Conservation (phyloP, 2,113 vertebrate genomes). For the Bostrychus sinensis region DNA sequence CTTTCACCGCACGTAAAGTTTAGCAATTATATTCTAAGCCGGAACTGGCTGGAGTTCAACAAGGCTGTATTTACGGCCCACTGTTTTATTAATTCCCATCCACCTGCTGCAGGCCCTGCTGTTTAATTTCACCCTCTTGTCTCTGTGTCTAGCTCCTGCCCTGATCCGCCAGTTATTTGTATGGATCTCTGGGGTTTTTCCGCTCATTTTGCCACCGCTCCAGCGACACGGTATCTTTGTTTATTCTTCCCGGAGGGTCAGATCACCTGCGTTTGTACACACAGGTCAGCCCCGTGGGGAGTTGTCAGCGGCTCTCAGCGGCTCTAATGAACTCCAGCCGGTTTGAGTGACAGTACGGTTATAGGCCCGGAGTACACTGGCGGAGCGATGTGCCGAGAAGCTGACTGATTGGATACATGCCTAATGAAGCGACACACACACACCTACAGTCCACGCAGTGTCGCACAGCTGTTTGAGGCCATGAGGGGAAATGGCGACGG, state of each 20-base stretch:
- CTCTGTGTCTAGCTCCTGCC: constrained; percentile 12
- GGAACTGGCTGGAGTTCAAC: constrained; percentile 13
- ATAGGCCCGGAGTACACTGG: constrained; percentile 50
- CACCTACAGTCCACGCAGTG: constrained; percentile 20
- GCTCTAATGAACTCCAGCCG: constrained; percentile 70
- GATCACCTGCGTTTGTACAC: constrained; percentile 62
- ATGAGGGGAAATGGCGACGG: not conserved
- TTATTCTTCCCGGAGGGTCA: constrained; percentile 56
- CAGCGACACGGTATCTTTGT: constrained; percentile 48
- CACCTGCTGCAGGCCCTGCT: constrained; percentile 27
- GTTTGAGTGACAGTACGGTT: constrained; percentile 70
- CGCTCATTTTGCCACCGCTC: constrained; percentile 14
- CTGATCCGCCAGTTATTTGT: constrained; percentile 30
- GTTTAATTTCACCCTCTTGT: constrained; percentile 6
- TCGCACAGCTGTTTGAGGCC: constrained; percentile 39
- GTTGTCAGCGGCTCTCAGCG: constrained; percentile 61
- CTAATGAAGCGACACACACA: constrained; percentile 60
- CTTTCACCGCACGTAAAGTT: constrained; percentile 8
- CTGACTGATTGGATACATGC: constrained; percentile 69
- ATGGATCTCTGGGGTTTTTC: constrained; percentile 28
- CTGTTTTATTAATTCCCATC: constrained; percentile 19
- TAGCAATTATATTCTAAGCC: not conserved
- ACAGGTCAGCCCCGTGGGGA: constrained; percentile 60
- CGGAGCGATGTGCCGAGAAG: constrained; percentile 26
- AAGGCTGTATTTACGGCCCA: constrained; percentile 8